Percentiles rank a stretch among this genome's conserved stretches.
Evolutionary conservation across 2,888 invertebrate species (phyloP).

Genomic region (Leptopilina myrica): DNA sequence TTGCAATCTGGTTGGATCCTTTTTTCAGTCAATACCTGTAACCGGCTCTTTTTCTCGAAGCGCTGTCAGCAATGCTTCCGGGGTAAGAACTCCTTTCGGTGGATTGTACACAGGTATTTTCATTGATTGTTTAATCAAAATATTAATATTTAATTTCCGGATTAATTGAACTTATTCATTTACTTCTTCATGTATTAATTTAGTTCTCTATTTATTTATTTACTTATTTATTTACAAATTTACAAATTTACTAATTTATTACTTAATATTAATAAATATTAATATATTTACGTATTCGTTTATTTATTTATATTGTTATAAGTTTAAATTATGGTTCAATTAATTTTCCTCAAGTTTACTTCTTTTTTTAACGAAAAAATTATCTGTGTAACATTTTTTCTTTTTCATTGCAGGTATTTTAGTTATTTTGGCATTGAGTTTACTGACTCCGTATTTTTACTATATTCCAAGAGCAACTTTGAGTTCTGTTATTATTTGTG

Average conservation of each 20-base stretch:
- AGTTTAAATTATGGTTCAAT: too few species aligned
- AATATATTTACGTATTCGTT: not conserved
- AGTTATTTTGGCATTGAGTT: conserved; percentile 84
- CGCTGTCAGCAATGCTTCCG: conserved; percentile 89
- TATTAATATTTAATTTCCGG: too few species aligned
- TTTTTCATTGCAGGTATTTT: conserved; percentile 79
- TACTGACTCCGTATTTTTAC: conserved; percentile 86
- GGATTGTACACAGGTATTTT: conserved; percentile 84
- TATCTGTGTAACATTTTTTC: not conserved
- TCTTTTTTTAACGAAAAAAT: too few species aligned
- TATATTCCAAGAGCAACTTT: conserved; percentile 84
- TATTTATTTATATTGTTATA: too few species aligned
- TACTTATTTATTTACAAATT: conserved; percentile 41
- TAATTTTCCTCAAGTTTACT: too few species aligned
- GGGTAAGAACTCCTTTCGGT: conserved; percentile 86
- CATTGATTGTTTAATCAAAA: conserved; percentile 11
- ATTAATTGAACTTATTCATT: too few species aligned
- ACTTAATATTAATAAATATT: too few species aligned
- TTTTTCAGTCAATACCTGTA: conserved; percentile 88
- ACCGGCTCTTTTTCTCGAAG: conserved; percentile 86
- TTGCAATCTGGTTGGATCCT: conserved; percentile 85
- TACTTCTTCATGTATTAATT: conserved; percentile 40
- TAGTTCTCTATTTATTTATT: too few species aligned
- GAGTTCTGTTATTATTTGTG: conserved; percentile 86
- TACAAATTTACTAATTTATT: not conserved